These are phyloP conservation scores for Melanotaenia maccullochi DNA, from an alignment of 2,797 vertebrate genomes.

Conservation along the genomic window DNA sequence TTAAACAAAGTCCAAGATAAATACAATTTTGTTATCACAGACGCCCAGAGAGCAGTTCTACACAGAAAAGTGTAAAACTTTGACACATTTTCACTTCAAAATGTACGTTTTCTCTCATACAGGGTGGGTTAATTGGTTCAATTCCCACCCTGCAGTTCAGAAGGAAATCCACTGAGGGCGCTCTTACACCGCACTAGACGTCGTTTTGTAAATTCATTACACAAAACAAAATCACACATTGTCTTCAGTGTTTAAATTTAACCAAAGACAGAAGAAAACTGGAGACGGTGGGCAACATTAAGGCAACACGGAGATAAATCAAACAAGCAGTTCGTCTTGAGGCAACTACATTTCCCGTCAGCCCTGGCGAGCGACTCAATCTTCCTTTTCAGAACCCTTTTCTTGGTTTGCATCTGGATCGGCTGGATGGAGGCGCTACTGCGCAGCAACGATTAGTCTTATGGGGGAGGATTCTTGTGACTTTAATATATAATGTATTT, in stretches of 20 bases:
- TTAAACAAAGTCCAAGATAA: background rate
- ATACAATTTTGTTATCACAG: background rate
- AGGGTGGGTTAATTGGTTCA: background rate
- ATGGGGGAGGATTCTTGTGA: background rate
- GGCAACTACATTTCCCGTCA: constrained; percentile 78
- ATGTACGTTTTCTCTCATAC: rapidly evolving
- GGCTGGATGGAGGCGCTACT: constrained; percentile 50
- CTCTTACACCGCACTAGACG: constrained; percentile 37
- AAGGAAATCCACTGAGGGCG: constrained; percentile 36
- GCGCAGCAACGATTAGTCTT: constrained; percentile 7
- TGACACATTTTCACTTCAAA: background rate
- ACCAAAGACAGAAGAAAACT: rapidly evolving
- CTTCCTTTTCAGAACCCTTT: constrained; percentile 35
- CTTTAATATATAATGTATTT: constrained; percentile 1
- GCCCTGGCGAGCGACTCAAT: constrained; percentile 20
- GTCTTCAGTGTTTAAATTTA: background rate
- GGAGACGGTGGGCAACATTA: background rate
- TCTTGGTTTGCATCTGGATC: constrained; percentile 58
- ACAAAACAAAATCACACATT: background rate
- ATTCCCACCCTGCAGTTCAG: constrained; percentile 26
- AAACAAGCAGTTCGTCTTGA: background rate
- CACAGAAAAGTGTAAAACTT: background rate
- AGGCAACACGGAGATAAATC: too few relatives aligned
- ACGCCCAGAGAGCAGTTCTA: background rate
- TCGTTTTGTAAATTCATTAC: rapidly evolving